Evolutionary conservation across 1,140 invertebrate genomes (phyloP).

Genomic region (Bathynomus jamesi): DNA sequence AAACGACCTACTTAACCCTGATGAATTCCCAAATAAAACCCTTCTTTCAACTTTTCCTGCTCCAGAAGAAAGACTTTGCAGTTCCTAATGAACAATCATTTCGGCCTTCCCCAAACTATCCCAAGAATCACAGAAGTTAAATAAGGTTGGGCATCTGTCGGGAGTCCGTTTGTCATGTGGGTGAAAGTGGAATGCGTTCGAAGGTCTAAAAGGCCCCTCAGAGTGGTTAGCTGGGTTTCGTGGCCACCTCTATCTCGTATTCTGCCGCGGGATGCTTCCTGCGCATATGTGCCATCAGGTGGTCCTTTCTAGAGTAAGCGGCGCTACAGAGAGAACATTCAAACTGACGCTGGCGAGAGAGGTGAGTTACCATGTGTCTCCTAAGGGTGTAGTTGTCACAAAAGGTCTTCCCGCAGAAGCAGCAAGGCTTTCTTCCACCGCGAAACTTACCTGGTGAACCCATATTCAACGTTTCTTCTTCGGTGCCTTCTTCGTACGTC

Average conservation of each 20-base stretch:
- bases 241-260: slow-evolving; percentile 1
- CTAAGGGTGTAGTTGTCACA: slow-evolving; percentile 31
- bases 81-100: too few species aligned
- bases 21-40: too few species aligned
- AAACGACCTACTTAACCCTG: too few species aligned
- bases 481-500: neutral
- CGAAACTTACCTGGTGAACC: slow-evolving; percentile 25
- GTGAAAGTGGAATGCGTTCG: too few species aligned
- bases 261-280: slow-evolving; percentile 24
- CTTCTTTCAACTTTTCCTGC: too few species aligned
- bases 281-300: slow-evolving; percentile 33
- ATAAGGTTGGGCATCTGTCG: too few species aligned
- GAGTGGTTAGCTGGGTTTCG: neutral
- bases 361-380: slow-evolving; percentile 29
- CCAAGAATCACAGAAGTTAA: too few species aligned
- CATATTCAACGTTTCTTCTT: neutral
- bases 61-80: too few species aligned
- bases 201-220: too few species aligned
- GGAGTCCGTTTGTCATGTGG: too few species aligned
- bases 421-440: slow-evolving; percentile 25
- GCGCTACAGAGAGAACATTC: slow-evolving; percentile 28
- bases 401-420: slow-evolving; percentile 32
- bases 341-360: slow-evolving; percentile 26
- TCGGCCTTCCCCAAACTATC: too few species aligned
- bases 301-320: slow-evolving; percentile 29